Percentiles rank a stretch among this genome's conserved stretches.
Conservation (phyloP, 2,888 invertebrate species). For the Villa cingulata region DNA sequence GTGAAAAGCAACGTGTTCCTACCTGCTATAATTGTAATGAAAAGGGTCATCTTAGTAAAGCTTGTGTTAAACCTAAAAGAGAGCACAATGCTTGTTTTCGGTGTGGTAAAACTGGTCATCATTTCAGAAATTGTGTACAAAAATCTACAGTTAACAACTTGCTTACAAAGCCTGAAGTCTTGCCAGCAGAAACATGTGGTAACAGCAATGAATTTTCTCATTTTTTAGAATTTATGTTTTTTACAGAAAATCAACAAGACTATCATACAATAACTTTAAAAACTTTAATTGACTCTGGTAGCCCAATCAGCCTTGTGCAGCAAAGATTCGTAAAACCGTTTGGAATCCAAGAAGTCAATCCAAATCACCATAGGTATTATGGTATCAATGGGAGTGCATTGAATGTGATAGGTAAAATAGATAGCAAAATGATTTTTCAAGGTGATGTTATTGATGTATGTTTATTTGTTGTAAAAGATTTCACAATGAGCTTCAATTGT, state of each 20-base stretch:
- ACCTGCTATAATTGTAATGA: not conserved
- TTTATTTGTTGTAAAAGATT: not conserved
- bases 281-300: not conserved
- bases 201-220: not conserved
- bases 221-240: not conserved
- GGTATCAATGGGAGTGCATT: conserved; percentile 1
- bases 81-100: not conserved
- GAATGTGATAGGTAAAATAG: not conserved
- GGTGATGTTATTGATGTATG: not conserved
- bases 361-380: not conserved
- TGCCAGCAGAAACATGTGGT: not conserved
- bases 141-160: not conserved
- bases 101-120: not conserved
- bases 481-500: not conserved
- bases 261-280: not conserved
- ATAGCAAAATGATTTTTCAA: not conserved
- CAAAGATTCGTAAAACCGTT: not conserved
- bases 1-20: too few relatives aligned
- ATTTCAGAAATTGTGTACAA: not conserved
- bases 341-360: not conserved
- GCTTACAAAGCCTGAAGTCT: not conserved
- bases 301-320: conserved; percentile 1
- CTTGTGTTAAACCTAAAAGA: not conserved
- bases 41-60: not conserved
- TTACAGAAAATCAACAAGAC: not conserved